Evolutionary conservation across 1,140 invertebrate genomes (phyloP).

Genomic region (Hypothenemus hampei): DNA sequence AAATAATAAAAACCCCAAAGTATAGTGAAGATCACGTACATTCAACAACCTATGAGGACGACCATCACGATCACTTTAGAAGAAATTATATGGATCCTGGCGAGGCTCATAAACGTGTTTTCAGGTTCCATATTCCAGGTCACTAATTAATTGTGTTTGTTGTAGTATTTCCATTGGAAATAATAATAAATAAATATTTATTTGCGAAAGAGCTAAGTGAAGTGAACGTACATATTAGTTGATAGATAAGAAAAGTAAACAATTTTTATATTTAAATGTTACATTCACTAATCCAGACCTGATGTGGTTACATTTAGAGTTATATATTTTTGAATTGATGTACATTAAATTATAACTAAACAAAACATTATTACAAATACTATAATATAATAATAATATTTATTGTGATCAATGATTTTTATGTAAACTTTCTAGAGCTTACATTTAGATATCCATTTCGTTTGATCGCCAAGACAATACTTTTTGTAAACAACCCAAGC

Average conservation of each 20-base stretch:
- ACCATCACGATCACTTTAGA: constrained; percentile 55
- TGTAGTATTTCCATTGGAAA: not conserved
- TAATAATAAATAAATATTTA: not conserved
- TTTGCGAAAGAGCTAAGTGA: no score
- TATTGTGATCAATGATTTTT: no score
- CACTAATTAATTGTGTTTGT: constrained; percentile 2
- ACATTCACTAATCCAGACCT: no score
- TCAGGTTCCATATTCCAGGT: constrained; percentile 14
- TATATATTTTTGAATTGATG: no score
- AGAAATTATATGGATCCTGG: constrained; percentile 18
- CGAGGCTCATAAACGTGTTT: constrained; percentile 18
- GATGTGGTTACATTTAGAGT: no score
- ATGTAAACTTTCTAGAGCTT: not conserved
- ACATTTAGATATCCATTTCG: constrained; percentile 8
- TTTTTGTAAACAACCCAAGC: constrained; percentile 21
- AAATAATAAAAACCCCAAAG: constrained; percentile 80
- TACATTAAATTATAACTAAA: no score
- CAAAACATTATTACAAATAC: no score
- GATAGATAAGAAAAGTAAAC: no score
- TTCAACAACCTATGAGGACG: constrained; percentile 65
- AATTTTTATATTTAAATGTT: no score
- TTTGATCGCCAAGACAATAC: constrained; percentile 15
- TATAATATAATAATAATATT: no score
- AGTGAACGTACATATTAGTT: no score
- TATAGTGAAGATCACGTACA: constrained; percentile 71